phyloP scores from a whole-genome alignment of 2,888 invertebrate species.

The Dromius quadrimaculatus region DNA sequence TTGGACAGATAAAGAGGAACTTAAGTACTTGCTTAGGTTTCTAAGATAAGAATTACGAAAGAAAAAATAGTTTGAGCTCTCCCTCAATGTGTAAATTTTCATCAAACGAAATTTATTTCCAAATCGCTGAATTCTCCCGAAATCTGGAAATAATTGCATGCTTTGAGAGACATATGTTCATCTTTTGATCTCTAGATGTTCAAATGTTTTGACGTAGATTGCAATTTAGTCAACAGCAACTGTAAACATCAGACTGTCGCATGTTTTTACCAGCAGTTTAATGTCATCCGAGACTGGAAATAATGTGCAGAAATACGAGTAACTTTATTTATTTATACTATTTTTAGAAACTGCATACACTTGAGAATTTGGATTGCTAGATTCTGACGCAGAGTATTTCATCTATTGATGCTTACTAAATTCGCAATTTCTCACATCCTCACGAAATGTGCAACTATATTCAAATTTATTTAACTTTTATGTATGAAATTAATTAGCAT shows the following conservation, averaged over 20 bases:
- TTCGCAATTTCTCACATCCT: no score
- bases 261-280: neutral
- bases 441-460: constrained; percentile 14
- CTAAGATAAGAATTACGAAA: constrained; percentile 27
- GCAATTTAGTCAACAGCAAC: constrained; percentile 25
- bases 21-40: no score
- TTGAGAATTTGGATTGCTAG: no score
- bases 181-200: constrained; percentile 17
- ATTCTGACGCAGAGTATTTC: no score
- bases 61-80: constrained; percentile 28
- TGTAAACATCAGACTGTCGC: constrained; percentile 15
- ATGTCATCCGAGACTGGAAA: neutral
- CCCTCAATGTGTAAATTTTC: no score
- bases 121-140: constrained; percentile 34
- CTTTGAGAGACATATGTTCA: constrained; percentile 13
- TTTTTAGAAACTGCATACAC: no score
- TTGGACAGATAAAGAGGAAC: neutral
- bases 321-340: no score
- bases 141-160: neutral
- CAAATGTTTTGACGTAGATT: constrained; percentile 23
- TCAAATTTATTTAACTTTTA: constrained; percentile 31
- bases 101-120: constrained; percentile 41
- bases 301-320: no score
- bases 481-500: constrained; percentile 35
- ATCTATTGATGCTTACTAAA: no score